These are phyloP conservation scores for Momotus momota DNA, from an alignment of 2,797 vertebrate species.

Conservation along the genomic window DNA sequence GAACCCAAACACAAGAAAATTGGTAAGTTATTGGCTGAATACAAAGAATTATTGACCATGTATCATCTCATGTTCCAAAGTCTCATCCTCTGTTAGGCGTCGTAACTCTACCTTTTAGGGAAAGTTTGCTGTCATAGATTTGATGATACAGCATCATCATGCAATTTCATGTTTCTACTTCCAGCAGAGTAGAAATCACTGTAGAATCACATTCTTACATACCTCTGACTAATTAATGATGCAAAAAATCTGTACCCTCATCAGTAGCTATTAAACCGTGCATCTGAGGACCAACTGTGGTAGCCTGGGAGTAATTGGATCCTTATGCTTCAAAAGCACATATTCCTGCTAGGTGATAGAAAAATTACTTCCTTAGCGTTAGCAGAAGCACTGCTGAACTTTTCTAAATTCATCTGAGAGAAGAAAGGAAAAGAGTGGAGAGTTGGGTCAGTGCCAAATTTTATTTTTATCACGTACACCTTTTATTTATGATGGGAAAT, in stretches of 20 bases:
- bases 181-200: neutral
- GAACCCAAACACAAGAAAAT: slow-evolving; percentile 64
- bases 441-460: neutral
- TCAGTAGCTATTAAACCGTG: neutral
- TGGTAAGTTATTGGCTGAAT: slow-evolving; percentile 42
- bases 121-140: neutral
- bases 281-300: neutral
- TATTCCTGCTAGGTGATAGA: neutral
- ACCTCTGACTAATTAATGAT: neutral
- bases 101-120: neutral
- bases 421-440: neutral
- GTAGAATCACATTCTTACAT: neutral
- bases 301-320: neutral
- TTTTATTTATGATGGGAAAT: neutral
- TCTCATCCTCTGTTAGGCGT: neutral
- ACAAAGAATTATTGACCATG: neutral
- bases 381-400: neutral
- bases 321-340: neutral
- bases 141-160: neutral
- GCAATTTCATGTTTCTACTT: neutral
- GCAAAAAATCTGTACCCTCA: neutral
- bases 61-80: neutral
- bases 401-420: neutral
- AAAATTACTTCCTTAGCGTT: neutral
- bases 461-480: fast-evolving